Percentiles rank a stretch among this genome's conserved stretches.
These are phyloP conservation scores for Tenrec ecaudatus DNA, from an alignment of 2,113 vertebrate species.

Conservation along the genomic window DNA sequence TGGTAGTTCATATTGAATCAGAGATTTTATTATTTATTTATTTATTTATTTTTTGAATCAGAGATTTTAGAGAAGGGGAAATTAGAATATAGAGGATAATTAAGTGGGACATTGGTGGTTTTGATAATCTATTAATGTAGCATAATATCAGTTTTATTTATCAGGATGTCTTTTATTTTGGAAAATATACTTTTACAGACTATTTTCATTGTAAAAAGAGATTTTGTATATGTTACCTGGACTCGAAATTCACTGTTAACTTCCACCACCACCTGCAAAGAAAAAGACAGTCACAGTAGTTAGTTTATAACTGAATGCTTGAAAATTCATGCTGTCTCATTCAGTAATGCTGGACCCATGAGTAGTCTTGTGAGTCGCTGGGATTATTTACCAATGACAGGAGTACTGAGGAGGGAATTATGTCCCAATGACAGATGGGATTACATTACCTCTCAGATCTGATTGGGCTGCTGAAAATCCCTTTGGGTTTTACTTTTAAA, in stretches of 20 bases:
- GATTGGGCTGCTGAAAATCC: neutral
- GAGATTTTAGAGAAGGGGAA: neutral
- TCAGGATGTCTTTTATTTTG: neutral
- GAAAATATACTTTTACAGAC: neutral
- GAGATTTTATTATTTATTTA: too few species aligned
- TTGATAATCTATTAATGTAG: conserved; percentile 27
- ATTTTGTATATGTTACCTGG: conserved; percentile 76
- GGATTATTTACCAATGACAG: neutral
- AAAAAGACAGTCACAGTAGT: conserved; percentile 28
- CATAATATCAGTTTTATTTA: neutral
- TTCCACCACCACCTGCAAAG: conserved; percentile 80
- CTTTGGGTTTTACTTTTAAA: neutral
- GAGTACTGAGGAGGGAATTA: neutral
- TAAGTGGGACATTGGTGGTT: neutral
- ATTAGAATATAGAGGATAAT: neutral
- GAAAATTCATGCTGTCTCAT: neutral
- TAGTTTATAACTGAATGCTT: conserved; percentile 45
- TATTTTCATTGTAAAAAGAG: conserved; percentile 7
- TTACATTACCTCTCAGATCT: neutral
- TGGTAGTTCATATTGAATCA: neutral
- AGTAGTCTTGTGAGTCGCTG: neutral
- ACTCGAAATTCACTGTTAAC: conserved; percentile 81
- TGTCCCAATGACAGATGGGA: neutral
- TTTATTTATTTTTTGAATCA: too few species aligned
- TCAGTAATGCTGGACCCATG: conserved; percentile 12